Evolutionary conservation across 1,140 invertebrate genomes (phyloP), one percentile per base, ranked within the genome.

Genomic region (Sycophila sp.): DNA sequence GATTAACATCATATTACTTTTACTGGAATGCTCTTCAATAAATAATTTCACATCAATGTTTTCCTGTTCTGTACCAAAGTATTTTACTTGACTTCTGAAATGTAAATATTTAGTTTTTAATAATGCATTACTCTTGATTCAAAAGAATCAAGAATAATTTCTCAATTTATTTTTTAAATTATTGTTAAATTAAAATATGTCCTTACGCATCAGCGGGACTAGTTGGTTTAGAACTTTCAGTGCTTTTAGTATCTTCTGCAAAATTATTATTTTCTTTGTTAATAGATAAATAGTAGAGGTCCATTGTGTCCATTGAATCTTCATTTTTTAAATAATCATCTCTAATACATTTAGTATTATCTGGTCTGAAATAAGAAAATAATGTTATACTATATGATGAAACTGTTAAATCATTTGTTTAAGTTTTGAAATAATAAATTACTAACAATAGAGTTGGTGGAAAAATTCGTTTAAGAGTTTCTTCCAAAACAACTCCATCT

Each of bases 21-120:
- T 82, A 22, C 78, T 73, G 66, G 80, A 83, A 53, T 89, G 85
- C 78, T 88, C 84, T 34, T 82, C 85, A 76, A 93, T 89, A 75
- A 93, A 92, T 42, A 85, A 78, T 68, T 88, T 84, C 0, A 93
- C 89, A 78, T 93, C 91, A 15, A 81, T 79, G 53, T 80, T 86
- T 87, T 94, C 93, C 30, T 80, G 76, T 28, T 91, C 88, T 19
- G 89, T 88, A 19, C 88, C 89, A 84, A 94, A 93, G 82, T 93
- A 93, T 51, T 83, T 82, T 66, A 40, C 8, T 40, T 4, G 8
- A 13, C n/a, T 3, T 40, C 38, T n/a, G 38, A 40, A 10, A 10
- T 4, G 4, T 40, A 10, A 40, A 3, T 40, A 13, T 40, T 40
- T 40, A 15, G 11, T 13, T 3, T 3, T 2, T 40, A 10, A 40